These are phyloP conservation scores for Channa striata DNA, from an alignment of 2,797 vertebrate species.

Conservation along the genomic window DNA sequence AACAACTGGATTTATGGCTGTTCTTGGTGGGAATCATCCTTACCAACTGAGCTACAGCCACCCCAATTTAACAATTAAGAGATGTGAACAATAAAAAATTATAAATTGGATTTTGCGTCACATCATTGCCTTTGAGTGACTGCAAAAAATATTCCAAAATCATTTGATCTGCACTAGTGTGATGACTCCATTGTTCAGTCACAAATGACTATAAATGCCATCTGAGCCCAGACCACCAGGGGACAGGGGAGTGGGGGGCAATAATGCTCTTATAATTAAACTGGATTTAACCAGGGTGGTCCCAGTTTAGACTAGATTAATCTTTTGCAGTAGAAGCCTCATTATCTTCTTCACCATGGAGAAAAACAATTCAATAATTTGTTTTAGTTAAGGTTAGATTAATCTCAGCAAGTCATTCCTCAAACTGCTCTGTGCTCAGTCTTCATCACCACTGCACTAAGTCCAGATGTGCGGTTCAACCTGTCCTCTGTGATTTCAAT, in stretches of 20 bases:
- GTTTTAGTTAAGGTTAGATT: constrained; percentile 10
- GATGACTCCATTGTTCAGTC: too few species aligned
- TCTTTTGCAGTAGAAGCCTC: background rate
- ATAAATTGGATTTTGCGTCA: too few species aligned
- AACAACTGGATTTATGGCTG: too few species aligned
- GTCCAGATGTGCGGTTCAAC: constrained; percentile 5
- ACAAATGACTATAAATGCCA: too few species aligned
- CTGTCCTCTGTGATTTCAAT: constrained; percentile 36
- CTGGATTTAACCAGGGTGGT: background rate
- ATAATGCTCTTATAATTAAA: background rate
- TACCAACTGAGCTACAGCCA: too few species aligned
- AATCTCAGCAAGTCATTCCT: constrained; percentile 13
- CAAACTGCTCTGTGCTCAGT: constrained; percentile 12
- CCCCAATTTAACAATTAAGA: too few species aligned
- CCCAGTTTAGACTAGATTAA: background rate
- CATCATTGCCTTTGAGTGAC: too few species aligned
- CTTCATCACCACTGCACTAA: constrained; percentile 9
- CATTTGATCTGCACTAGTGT: too few species aligned
- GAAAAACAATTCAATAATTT: constrained; percentile 2
- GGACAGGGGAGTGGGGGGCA: background rate
- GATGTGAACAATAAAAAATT: too few species aligned
- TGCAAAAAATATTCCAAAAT: too few species aligned
- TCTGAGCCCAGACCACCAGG: too few species aligned
- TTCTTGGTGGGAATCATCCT: too few species aligned
- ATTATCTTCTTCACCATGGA: constrained; percentile 5